A percentile compares a stretch with the other conserved stretches of the same genome.
These are phyloP conservation scores for Montipora capricornis DNA, from an alignment of 64 coral and sea anemone genomes.

Conservation along the genomic window DNA sequence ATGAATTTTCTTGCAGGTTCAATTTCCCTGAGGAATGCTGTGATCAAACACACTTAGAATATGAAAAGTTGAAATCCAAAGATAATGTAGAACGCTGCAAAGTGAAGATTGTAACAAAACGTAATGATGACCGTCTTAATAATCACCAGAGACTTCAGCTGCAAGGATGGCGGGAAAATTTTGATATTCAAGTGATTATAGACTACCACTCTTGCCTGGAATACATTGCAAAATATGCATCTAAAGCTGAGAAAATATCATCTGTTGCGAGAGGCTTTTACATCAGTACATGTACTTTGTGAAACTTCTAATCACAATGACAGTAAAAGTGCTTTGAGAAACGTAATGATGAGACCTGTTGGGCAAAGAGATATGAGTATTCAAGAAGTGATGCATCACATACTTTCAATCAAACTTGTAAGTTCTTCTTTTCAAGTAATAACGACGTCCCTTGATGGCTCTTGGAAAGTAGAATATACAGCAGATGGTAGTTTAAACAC, in stretches of 20 bases:
- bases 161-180: conserved; percentile 57
- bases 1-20: too few relatives aligned
- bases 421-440: conserved; percentile 58
- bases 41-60: conserved; percentile 58
- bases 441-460: conserved; percentile 52
- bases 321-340: conserved; percentile 36
- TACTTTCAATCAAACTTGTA: conserved; percentile 54
- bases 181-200: conserved; percentile 70
- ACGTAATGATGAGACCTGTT: conserved; percentile 71
- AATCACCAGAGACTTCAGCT: conserved; percentile 69
- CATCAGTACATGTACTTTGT: not conserved
- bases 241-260: conserved; percentile 61
- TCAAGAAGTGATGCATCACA: conserved; percentile 71
- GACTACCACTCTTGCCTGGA: conserved; percentile 64
- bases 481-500: conserved; percentile 33
- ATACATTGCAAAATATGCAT: conserved; percentile 37
- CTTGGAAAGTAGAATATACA: conserved; percentile 44
- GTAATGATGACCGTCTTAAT: conserved; percentile 69
- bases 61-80: conserved; percentile 60
- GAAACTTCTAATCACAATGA: conserved; percentile 17
- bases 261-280: conserved; percentile 53
- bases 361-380: conserved; percentile 62
- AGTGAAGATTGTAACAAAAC: conserved; percentile 71
- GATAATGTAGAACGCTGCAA: conserved; percentile 56
- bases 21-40: too few relatives aligned